Base-by-base conservation (phyloP, 2,113 vertebrate species). In the Cyprinodon variegatus region DNA sequence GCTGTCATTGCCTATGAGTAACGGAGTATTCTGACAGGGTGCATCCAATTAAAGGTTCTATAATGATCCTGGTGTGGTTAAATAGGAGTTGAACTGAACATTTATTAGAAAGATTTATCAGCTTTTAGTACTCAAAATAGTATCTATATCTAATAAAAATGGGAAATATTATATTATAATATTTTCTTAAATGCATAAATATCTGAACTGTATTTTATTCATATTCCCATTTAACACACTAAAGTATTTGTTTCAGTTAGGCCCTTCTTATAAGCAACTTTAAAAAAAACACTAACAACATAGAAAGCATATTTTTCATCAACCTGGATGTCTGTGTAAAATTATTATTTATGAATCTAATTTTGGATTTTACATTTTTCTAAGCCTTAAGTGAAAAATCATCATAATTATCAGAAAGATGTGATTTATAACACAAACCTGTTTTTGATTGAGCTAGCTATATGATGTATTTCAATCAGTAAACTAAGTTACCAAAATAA, bases 41-140 rank as follows among this genome's bases (percentile, higher is more conserved):
- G 72, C 66, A 83, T 72, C 87, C 88, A 91, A 91, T 91, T 93
- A 91, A 86, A 86, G 83, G 63, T 22, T 63, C 20, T 45, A 65
- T 68, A 76, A 74, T 36, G 41, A 79, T 88, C 41, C 61, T 71
- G 36, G 75, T 37, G 29, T 57, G 77, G 62, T 75, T 74, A 79
- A 81, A 71, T 60, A 65, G 22, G 57, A 77, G 66, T 65, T 77
- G 70, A 83, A 81, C 29, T 63, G 50, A 65, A 65, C 20, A 83
- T 48, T 10, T 46, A 46, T 53, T 53, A 53, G 29, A 29, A 20
- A 17, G 15, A 53, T 7, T 45, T 29, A 29, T 29, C 29, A 29
- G 43, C 2, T 7, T 45, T 45, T 11, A 45, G 43, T 45, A 45
- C 43, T 17, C 17, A 57, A 57, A 20, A 2, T 57, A n/a, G 4